These are phyloP conservation scores for Sycophila texana DNA, from an alignment of 2,888 invertebrate species.

Conservation along the genomic window DNA sequence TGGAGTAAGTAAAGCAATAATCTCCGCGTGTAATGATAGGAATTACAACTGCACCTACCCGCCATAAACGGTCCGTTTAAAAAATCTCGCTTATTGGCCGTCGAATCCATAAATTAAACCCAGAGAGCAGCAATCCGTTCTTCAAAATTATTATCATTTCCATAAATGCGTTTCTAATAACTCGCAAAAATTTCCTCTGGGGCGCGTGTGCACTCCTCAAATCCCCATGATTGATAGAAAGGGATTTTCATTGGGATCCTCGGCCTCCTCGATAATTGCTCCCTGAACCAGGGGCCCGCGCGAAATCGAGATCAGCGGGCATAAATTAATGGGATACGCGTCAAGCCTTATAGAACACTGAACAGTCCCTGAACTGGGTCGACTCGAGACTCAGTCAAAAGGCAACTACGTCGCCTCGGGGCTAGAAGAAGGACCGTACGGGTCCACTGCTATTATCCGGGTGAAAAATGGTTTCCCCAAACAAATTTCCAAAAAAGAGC, in stretches of 20 bases:
- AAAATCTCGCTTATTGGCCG: background rate
- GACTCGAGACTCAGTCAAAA: background rate
- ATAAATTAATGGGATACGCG: constrained; percentile 49
- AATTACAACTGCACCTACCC: background rate
- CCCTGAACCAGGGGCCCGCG: background rate
- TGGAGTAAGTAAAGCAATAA: too few species aligned
- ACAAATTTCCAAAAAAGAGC: constrained; percentile 68
- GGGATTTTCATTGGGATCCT: constrained; percentile 17
- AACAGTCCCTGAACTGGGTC: constrained; percentile 11
- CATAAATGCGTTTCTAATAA: constrained; percentile 41
- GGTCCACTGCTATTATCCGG: constrained; percentile 69
- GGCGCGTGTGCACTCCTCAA: constrained; percentile 5
- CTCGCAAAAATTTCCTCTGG: constrained; percentile 30
- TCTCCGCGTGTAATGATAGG: too few species aligned
- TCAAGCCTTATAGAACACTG: background rate
- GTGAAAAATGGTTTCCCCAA: constrained; percentile 74
- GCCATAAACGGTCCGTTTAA: constrained; percentile 6
- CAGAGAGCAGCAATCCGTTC: background rate
- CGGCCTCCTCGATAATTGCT: constrained; percentile 11
- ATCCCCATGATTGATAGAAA: constrained; percentile 51
- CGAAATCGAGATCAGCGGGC: constrained; percentile 6
- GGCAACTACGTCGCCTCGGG: background rate
- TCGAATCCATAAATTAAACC: constrained; percentile 33
- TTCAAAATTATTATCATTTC: constrained; percentile 39
- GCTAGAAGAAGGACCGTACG: background rate